These are phyloP conservation scores for Caenorhabditis sp. DNA, from an alignment of 2,888 invertebrate species.

Conservation along the genomic window DNA sequence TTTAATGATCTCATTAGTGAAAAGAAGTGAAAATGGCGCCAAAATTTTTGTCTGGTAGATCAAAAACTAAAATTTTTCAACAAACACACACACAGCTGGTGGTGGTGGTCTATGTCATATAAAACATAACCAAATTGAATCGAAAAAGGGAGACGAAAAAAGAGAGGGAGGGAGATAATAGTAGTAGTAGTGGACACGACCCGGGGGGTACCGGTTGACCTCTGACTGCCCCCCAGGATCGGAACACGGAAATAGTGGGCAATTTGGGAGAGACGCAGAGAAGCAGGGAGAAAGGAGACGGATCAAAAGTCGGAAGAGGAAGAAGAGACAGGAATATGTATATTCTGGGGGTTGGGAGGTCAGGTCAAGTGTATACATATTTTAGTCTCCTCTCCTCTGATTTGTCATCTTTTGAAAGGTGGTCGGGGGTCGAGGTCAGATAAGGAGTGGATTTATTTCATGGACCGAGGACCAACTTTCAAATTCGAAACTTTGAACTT, in stretches of 20 bases:
- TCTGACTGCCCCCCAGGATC: constrained; percentile 26
- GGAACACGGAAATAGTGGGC: background rate
- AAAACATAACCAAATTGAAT: constrained; percentile 5
- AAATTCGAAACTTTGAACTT: too few relatives aligned
- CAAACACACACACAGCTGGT: too few relatives aligned
- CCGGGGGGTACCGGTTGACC: constrained; percentile 21
- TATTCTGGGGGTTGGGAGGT: constrained; percentile 12
- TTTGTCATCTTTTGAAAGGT: background rate
- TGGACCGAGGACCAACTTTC: too few relatives aligned
- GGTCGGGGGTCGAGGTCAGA: constrained; percentile 6
- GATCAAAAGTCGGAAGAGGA: constrained; percentile 27
- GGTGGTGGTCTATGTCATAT: background rate
- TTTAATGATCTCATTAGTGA: too few relatives aligned
- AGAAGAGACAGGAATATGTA: constrained; percentile 31
- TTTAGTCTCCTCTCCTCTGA: background rate
- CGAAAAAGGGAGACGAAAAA: background rate
- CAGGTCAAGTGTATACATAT: constrained; percentile 38
- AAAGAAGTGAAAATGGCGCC: too few relatives aligned
- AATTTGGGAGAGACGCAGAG: constrained; percentile 29
- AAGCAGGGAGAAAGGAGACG: constrained; percentile 18
- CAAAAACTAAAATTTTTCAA: too few relatives aligned
- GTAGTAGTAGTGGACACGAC: background rate
- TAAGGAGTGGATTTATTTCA: background rate
- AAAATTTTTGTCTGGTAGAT: too few relatives aligned
- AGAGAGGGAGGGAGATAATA: background rate